A percentile compares a stretch with the other conserved stretches of the same genome.
Evolutionary conservation across 2,113 vertebrate species (phyloP).

Genomic region (Alethe castanea): DNA sequence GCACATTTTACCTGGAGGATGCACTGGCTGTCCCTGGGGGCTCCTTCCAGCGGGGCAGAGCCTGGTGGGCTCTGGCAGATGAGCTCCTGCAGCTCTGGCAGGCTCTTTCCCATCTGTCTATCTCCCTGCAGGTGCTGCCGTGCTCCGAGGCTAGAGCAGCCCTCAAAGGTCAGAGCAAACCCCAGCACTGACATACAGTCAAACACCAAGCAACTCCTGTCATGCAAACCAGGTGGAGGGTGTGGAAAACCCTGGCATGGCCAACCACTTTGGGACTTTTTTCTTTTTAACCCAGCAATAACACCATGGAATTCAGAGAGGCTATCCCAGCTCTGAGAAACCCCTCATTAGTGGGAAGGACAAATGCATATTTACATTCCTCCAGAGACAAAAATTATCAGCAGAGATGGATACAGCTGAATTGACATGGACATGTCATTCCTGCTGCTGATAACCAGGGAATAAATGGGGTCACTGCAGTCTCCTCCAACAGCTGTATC

Average conservation of each 20-base stretch:
- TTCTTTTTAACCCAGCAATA: not conserved
- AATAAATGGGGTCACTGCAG: not conserved
- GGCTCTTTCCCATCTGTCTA: not conserved
- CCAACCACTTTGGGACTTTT: not conserved
- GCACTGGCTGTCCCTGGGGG: not conserved
- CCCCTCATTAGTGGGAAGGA: not conserved
- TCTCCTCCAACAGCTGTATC: not conserved
- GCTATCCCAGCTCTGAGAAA: not conserved
- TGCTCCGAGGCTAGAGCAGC: not conserved
- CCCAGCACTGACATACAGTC: not conserved
- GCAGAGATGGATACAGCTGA: not conserved
- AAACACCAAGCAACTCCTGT: not conserved
- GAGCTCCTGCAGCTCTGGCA: not conserved
- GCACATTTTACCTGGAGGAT: fast-evolving
- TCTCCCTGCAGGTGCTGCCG: not conserved
- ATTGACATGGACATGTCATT: not conserved
- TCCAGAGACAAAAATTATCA: not conserved
- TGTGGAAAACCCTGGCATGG: not conserved
- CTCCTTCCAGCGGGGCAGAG: not conserved
- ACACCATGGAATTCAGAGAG: not conserved
- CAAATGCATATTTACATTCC: not conserved
- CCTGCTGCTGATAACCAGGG: not conserved
- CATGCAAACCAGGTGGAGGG: not conserved
- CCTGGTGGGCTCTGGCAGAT: not conserved
- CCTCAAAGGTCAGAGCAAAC: not conserved